Evolutionary conservation across 2,113 vertebrate genomes (phyloP), one percentile per base, ranked within the genome.

Genomic region (Bos taurus): DNA sequence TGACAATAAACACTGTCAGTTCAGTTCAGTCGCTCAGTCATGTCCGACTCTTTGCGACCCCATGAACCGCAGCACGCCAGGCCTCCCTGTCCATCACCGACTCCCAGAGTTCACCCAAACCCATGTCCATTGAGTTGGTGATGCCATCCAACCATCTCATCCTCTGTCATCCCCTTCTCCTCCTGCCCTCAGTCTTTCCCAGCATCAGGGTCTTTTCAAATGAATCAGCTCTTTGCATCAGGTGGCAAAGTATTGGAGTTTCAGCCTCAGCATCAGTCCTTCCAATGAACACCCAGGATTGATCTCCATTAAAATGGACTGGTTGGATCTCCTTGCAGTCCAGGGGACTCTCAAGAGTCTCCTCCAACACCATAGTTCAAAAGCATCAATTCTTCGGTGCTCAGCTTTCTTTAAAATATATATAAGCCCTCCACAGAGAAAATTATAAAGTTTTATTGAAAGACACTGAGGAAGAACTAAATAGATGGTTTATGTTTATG

Each of bases 401-500:
- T 71, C n/a, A 71, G 17, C 17, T 21, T 36, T 36, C 64, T 67
- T 71, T 87, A 71, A 84, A 56, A 82, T 92, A 80, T 46, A 19
- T 54, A 11, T 50, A 96, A 82, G 3, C 25, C 62, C 9, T 94
- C 57, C 50, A 43, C 88, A 28, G 26, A 81, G 30, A 23, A 94
- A 93, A 90, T 67, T 92, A 26, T 43, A 23, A 67, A 28, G 48
- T 56, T 94, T 92, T 90, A 46, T 81, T 85, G 28, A 60, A 89
- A 94, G 62, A 85, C 26, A 80, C 40, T 94, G 15, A 82, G 86
- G 77, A 81, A 71, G 25, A 48, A 23, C 50, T 93, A 96, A 80
- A 33, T 91, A 78, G 56, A 64, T 50, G 59, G 60, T 91, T 74
- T 54, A 46, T 40, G 60, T 91, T 93, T 54, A 52, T 46, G 46